Evolutionary conservation across 2,888 invertebrate species (phyloP), one percentile per base, ranked within the genome.

Genomic region (Hirtodrosophila duncani): DNA sequence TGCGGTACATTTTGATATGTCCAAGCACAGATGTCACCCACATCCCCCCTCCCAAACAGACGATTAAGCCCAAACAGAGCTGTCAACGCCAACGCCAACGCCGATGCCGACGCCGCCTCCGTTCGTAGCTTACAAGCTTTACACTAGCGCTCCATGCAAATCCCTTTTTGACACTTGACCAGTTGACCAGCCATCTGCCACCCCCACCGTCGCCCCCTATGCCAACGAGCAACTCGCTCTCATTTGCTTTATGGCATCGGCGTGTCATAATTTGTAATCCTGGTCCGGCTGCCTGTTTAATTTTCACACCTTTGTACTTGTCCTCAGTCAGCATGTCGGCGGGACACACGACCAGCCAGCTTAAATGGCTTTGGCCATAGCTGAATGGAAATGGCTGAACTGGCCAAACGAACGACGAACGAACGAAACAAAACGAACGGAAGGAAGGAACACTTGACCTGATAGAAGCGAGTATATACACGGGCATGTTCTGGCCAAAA

Each of bases 231-330:
- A 23, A 3, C 8, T 3, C 17, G 10, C 11, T 2, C n/a, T 69
- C 74, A 77, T 77, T 71, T 71, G 57, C 58, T 45, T 71, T 57
- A 71, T 77, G 64, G 59, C 59, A 66, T 57, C 61, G 64, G 59
- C 67, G 83, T 75, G 84, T 83, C 81, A 83, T 80, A 82, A 84
- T 82, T 82, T 69, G 70, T 84, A 84, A 84, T 83, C 83, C 84
- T 78, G 61, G 77, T 68, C 55, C 71, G n/a, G 69, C 56, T 56
- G 63, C 55, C 66, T 72, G 80, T 81, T 80, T 81, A 80, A 81
- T 80, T 80, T 83, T 82, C 82, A 81, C 84, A 83, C 83, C 84
- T 83, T 82, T 79, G 26, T 58, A 33, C 51, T 39, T 45, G 51
- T 36, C 45, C 26, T n/a, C 13, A 13, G 13, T 3, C 23, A 20